Evolutionary conservation across 2,797 vertebrate species (phyloP).

Genomic region (Diglossa cyanea): DNA sequence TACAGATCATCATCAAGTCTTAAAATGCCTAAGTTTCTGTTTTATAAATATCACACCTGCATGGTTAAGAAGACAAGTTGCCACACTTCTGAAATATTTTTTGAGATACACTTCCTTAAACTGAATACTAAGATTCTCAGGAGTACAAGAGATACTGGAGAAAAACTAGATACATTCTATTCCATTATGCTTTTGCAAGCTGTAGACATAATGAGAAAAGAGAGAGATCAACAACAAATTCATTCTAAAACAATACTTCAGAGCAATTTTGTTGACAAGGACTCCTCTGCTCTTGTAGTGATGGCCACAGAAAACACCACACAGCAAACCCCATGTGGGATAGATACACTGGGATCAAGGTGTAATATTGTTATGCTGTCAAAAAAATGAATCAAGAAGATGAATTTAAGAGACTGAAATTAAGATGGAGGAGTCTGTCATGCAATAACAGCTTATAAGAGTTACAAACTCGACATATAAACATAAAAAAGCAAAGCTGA

Average conservation of each 20-base stretch:
- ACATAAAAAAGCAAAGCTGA: conserved; percentile 14
- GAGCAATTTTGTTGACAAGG: not conserved
- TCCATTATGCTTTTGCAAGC: not conserved
- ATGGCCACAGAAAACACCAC: not conserved
- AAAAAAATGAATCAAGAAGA: not conserved
- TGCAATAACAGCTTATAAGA: not conserved
- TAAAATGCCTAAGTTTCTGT: not conserved
- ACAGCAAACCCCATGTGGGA: not conserved
- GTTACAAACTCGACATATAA: not conserved
- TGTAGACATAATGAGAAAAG: conserved; percentile 7
- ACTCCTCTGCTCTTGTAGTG: not conserved
- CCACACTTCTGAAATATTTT: not conserved
- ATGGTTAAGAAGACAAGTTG: not conserved
- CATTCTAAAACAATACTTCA: conserved; percentile 42
- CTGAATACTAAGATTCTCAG: not conserved
- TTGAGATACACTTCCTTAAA: not conserved
- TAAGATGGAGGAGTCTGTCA: not conserved
- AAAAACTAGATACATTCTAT: not conserved
- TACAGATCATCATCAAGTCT: not conserved
- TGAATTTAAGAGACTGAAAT: not conserved
- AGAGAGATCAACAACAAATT: conserved; percentile 49
- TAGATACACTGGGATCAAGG: not conserved
- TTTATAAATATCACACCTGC: not conserved
- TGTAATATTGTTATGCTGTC: not conserved
- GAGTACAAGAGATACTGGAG: not conserved